Percentiles rank a stretch among this genome's conserved stretches.
These are phyloP conservation scores for Catamblyrhynchus diadema DNA, from an alignment of 2,797 vertebrate genomes.

Conservation along the genomic window DNA sequence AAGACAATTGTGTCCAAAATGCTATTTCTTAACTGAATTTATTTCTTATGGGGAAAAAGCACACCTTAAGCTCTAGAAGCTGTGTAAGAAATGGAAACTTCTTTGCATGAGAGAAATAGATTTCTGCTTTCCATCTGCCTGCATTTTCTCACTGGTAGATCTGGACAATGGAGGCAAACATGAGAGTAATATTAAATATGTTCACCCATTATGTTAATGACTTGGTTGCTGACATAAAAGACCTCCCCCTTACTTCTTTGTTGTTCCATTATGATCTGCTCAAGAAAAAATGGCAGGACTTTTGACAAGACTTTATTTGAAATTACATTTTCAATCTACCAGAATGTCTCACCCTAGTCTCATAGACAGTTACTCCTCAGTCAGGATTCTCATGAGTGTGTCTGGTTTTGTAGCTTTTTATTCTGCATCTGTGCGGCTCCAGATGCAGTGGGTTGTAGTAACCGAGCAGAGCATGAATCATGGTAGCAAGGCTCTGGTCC, in stretches of 20 bases:
- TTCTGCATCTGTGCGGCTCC: background rate
- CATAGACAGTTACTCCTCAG: accelerated
- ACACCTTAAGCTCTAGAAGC: background rate
- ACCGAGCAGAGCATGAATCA: background rate
- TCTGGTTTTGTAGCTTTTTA: background rate
- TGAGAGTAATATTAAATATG: background rate
- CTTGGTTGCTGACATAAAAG: background rate
- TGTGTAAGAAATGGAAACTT: background rate
- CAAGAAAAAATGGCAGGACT: background rate
- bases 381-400: background rate
- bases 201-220: background rate
- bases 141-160: background rate
- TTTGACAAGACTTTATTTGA: background rate
- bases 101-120: background rate
- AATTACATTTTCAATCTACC: background rate
- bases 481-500: background rate
- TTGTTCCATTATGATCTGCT: background rate
- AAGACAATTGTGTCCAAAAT: slow-evolving; percentile 33
- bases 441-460: background rate
- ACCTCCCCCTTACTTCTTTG: background rate
- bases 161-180: background rate
- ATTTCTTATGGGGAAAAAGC: slow-evolving; percentile 1
- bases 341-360: background rate
- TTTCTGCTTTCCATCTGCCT: background rate
- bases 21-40: slow-evolving; percentile 45